Evolutionary conservation across 2,888 invertebrate species (phyloP).

Genomic region (Pammene fasciana): DNA sequence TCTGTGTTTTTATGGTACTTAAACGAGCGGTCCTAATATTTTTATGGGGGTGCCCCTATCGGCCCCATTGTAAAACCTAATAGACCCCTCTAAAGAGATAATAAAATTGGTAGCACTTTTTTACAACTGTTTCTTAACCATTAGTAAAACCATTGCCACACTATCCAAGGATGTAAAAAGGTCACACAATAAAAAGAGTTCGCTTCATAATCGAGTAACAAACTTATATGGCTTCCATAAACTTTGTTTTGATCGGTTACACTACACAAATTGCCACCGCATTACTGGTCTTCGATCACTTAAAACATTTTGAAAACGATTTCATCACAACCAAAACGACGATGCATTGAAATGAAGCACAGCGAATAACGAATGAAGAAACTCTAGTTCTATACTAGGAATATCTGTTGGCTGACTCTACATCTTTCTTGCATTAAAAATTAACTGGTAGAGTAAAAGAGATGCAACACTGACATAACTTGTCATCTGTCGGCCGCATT

Average conservation of each 20-base stretch:
- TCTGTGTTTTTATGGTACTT: conserved; percentile 68
- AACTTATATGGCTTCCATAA: conserved; percentile 54
- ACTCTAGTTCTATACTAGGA: conserved; percentile 51
- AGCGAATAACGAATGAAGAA: conserved; percentile 72
- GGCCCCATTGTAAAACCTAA: conserved; percentile 76
- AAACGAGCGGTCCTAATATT: conserved; percentile 62
- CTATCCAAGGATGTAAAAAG: conserved; percentile 65
- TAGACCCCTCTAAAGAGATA: conserved; percentile 43
- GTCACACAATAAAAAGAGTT: conserved; percentile 70
- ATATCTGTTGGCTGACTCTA: conserved; percentile 43
- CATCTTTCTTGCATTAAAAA: conserved; percentile 47
- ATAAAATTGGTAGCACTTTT: conserved; percentile 64
- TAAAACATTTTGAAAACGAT: conserved; percentile 39
- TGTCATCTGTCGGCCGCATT: conserved; percentile 44
- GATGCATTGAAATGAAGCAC: conserved; percentile 58
- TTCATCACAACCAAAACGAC: conserved; percentile 43
- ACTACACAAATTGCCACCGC: conserved; percentile 42
- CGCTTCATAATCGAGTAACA: conserved; percentile 58
- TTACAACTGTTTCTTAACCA: conserved; percentile 59
- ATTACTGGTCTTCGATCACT: conserved; percentile 39
- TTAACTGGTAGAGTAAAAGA: conserved; percentile 46
- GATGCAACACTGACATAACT: conserved; percentile 43
- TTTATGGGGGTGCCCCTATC: conserved; percentile 80
- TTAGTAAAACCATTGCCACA: conserved; percentile 65
- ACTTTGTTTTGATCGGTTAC: conserved; percentile 50